Conservation (phyloP, 2,113 vertebrate species). For the Poecilia latipinna region DNA sequence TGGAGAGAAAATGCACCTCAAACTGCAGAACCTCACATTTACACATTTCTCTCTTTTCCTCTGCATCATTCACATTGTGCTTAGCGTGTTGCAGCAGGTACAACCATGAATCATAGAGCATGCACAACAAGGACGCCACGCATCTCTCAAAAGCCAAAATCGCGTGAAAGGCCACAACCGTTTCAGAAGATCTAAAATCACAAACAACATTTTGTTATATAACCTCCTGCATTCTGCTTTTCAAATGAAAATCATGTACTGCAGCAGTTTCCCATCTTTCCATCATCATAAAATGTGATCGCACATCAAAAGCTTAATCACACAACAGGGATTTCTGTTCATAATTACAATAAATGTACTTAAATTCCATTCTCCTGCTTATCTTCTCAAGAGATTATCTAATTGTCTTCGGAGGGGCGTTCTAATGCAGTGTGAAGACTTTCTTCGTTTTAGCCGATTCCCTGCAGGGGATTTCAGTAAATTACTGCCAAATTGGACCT, state of each 20-base stretch:
- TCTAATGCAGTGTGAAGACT: constrained; percentile 36
- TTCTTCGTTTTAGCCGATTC: constrained; percentile 9
- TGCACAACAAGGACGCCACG: background rate
- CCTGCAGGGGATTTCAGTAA: constrained; percentile 27
- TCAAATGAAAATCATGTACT: background rate
- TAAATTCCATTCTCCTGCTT: constrained; percentile 16
- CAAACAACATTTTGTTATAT: background rate
- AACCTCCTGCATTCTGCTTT: background rate
- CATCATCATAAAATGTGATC: background rate
- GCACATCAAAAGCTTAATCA: background rate
- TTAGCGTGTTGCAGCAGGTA: constrained; percentile 13
- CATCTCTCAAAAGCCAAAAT: background rate
- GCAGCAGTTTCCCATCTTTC: background rate
- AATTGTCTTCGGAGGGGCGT: constrained; percentile 32
- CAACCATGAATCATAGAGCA: background rate
- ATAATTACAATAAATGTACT: constrained; percentile 7
- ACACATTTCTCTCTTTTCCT: constrained; percentile 3
- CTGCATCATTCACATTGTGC: background rate
- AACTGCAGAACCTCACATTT: constrained; percentile 8
- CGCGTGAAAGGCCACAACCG: background rate
- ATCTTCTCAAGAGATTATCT: constrained; percentile 28
- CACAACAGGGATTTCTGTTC: background rate
- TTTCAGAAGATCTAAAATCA: constrained; percentile 19
- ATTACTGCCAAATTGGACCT: constrained; percentile 35
- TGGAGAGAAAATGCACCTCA: background rate